A percentile compares a stretch with the other conserved stretches of the same genome.
Conservation (phyloP, 2,113 vertebrate genomes). For the Pagrus major region DNA sequence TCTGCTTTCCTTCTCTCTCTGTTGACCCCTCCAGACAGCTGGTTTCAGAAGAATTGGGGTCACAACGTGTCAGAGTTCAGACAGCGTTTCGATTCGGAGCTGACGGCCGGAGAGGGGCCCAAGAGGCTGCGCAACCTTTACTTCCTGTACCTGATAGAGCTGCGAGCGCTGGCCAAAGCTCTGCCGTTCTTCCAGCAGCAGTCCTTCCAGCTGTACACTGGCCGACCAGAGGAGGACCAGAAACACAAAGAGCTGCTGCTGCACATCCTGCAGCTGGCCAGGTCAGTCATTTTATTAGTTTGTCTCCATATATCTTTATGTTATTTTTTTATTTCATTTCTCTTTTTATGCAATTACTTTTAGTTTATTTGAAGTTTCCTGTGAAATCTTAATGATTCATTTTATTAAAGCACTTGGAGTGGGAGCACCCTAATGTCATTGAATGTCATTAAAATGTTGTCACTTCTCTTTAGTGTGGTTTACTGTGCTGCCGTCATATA, state of each 20-base stretch:
- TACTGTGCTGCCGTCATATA: neutral
- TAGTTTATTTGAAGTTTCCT: too few species aligned
- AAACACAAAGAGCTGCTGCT: conserved; percentile 86
- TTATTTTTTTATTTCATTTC: too few species aligned
- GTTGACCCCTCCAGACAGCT: conserved; percentile 83
- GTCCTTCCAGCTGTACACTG: conserved; percentile 89
- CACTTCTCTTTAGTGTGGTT: neutral
- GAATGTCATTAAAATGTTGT: neutral
- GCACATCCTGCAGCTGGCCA: conserved; percentile 89
- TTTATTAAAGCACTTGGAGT: neutral
- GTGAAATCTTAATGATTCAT: neutral
- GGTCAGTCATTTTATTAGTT: too few species aligned
- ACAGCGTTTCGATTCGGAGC: conserved; percentile 89
- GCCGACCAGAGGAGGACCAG: conserved; percentile 82
- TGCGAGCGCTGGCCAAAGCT: conserved; percentile 92
- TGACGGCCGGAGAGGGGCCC: conserved; percentile 92
- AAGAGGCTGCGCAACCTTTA: conserved; percentile 93
- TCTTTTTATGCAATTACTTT: too few species aligned
- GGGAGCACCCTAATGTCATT: neutral
- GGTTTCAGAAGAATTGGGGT: conserved; percentile 92
- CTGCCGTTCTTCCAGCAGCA: conserved; percentile 91
- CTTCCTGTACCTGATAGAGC: conserved; percentile 94
- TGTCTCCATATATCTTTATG: too few species aligned
- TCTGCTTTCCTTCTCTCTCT: neutral
- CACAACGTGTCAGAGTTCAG: conserved; percentile 93